Conservation (phyloP, 2,888 invertebrate species). For the Periphyllus acericola region DNA sequence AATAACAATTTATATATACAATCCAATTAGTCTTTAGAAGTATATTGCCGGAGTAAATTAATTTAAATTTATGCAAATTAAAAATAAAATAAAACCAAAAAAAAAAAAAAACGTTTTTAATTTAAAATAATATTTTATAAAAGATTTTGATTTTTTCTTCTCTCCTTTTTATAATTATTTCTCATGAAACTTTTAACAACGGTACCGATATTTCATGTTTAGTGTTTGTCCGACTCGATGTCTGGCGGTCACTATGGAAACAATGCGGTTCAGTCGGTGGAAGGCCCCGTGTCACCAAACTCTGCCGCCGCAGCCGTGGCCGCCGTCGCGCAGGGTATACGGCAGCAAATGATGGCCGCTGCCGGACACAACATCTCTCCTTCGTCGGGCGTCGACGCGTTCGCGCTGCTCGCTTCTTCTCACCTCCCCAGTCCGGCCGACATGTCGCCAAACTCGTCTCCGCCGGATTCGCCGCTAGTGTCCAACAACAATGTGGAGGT, state of each 20-base stretch:
- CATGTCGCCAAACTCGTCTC: slow-evolving; percentile 64
- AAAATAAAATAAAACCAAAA: slow-evolving; percentile 4
- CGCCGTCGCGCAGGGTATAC: slow-evolving; percentile 84
- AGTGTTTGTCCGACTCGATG: slow-evolving; percentile 69
- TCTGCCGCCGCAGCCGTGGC: slow-evolving; percentile 83
- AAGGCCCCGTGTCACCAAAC: slow-evolving; percentile 69
- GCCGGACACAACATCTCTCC: slow-evolving; percentile 64
- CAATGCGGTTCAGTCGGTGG: slow-evolving; percentile 62
- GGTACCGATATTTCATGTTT: slow-evolving; percentile 34
- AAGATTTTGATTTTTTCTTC: slow-evolving; percentile 14
- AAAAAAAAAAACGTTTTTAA: slow-evolving; percentile 17
- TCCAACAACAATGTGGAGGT: slow-evolving; percentile 66
- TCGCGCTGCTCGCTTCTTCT: slow-evolving; percentile 59
- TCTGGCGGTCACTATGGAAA: slow-evolving; percentile 62
- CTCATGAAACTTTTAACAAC: slow-evolving; percentile 2
- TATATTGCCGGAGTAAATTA: slow-evolving; percentile 33
- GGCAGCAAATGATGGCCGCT: slow-evolving; percentile 82
- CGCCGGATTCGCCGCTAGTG: slow-evolving; percentile 63
- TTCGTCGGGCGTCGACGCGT: slow-evolving; percentile 62
- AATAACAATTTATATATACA: slow-evolving; percentile 50
- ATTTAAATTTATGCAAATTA: slow-evolving; percentile 55
- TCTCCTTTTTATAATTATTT: neutral
- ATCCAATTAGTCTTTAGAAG: slow-evolving; percentile 41
- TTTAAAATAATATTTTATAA: slow-evolving; percentile 52
- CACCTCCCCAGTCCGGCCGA: slow-evolving; percentile 64